A percentile compares a stretch with the other conserved stretches of the same genome.
These are phyloP conservation scores for Epinephelus malabaricus DNA, from an alignment of 2,797 vertebrate genomes.

Conservation along the genomic window DNA sequence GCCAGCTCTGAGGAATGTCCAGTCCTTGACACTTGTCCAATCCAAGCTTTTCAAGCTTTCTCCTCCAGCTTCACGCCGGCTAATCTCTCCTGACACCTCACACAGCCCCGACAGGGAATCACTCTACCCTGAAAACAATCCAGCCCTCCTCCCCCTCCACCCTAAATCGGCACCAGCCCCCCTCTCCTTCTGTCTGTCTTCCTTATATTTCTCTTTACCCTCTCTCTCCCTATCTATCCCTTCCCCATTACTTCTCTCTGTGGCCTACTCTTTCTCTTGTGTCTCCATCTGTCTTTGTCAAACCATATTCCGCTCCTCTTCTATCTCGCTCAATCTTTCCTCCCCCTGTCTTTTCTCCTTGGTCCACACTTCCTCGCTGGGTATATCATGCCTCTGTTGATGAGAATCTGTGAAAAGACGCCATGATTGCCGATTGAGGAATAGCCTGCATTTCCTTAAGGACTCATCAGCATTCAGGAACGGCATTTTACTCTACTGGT, in stretches of 20 bases:
- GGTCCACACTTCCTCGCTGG: conserved; percentile 49
- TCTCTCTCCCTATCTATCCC: conserved; percentile 62
- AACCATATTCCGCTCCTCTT: conserved; percentile 65
- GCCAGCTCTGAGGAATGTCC: conserved; percentile 77
- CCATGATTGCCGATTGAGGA: conserved; percentile 72
- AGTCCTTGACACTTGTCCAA: conserved; percentile 81
- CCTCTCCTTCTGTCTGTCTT: conserved; percentile 66
- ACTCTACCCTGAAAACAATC: conserved; percentile 83
- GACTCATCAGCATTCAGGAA: conserved; percentile 70
- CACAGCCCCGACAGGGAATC: conserved; percentile 77
- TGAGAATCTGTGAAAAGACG: conserved; percentile 74
- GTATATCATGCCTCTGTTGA: conserved; percentile 71
- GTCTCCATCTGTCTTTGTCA: conserved; percentile 84
- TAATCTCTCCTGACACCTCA: conserved; percentile 84
- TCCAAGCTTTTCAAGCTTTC: conserved; percentile 72
- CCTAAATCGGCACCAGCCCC: conserved; percentile 61
- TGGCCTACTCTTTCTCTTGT: conserved; percentile 72
- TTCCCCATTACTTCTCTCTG: conserved; percentile 70
- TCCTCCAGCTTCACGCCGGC: conserved; percentile 71
- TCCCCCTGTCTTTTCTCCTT: conserved; percentile 48
- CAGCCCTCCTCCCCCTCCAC: conserved; percentile 58
- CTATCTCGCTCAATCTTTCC: conserved; percentile 72
- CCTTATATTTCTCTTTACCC: conserved; percentile 71
- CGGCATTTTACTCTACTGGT: conserved; percentile 46
- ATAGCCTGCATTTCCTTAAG: conserved; percentile 66